These are phyloP conservation scores for Microtus richardsoni DNA, from an alignment of 2,113 vertebrate genomes.

Conservation along the genomic window DNA sequence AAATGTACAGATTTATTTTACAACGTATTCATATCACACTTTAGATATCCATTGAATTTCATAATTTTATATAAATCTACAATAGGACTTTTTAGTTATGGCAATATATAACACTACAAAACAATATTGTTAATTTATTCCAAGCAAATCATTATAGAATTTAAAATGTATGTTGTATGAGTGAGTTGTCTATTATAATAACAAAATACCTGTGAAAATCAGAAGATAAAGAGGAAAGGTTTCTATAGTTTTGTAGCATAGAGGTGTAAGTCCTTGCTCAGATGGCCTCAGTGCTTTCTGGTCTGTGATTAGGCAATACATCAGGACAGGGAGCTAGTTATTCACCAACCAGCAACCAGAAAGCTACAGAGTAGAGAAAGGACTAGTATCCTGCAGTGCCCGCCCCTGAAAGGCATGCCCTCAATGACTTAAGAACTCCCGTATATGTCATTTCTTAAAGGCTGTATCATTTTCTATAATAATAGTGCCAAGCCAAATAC, in stretches of 20 bases:
- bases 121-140: background rate
- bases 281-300: background rate
- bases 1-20: constrained; percentile 28
- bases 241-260: background rate
- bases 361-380: background rate
- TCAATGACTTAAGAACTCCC: background rate
- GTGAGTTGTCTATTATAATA: background rate
- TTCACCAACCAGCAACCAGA: background rate
- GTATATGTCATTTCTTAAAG: background rate
- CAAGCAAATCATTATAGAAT: background rate
- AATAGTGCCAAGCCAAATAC: no score
- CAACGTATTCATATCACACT: background rate
- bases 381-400: no score
- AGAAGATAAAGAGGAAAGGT: background rate
- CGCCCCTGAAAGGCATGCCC: background rate
- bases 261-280: background rate
- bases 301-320: background rate
- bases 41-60: background rate
- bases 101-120: background rate
- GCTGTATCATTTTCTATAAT: background rate
- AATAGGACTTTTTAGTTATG: background rate
- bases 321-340: background rate
- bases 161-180: background rate
- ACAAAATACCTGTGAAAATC: background rate
- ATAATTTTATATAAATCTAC: background rate